Conservation (phyloP, 2,797 vertebrate genomes). For the Argentina silus region DNA sequence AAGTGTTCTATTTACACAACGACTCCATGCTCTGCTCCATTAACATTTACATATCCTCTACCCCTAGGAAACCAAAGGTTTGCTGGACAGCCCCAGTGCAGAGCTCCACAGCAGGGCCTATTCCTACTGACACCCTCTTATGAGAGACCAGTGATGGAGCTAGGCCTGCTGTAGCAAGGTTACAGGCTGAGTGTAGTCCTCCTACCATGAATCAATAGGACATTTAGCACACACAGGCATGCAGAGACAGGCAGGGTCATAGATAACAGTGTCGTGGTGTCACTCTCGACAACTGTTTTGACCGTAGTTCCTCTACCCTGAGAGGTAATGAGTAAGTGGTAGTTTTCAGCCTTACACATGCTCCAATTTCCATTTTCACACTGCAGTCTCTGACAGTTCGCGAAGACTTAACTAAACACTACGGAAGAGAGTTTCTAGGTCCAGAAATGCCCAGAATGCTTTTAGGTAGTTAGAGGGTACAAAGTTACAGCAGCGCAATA, state of each 20-base stretch:
- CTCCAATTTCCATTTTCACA: constrained; percentile 32
- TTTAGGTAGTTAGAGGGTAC: not conserved
- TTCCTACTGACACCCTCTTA: constrained; percentile 5
- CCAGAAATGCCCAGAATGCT: not conserved
- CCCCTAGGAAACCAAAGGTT: constrained; percentile 32
- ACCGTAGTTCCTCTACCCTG: constrained; percentile 28
- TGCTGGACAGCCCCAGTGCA: constrained; percentile 8
- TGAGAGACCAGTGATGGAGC: constrained; percentile 52
- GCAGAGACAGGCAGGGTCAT: constrained; percentile 45
- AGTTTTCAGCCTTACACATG: constrained; percentile 34
- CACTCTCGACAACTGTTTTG: constrained; percentile 28
- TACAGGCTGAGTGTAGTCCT: constrained; percentile 26
- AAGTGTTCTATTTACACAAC: constrained; percentile 47
- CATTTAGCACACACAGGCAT: constrained; percentile 41
- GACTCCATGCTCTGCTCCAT: constrained; percentile 47
- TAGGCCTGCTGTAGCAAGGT: constrained; percentile 44
- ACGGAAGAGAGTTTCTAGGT: not conserved
- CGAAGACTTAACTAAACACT: not conserved
- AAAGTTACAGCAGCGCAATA: constrained; percentile 13
- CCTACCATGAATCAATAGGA: constrained; percentile 56
- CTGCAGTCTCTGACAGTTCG: not conserved
- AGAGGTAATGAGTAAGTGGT: constrained; percentile 25
- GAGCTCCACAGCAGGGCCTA: constrained; percentile 21
- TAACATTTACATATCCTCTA: constrained; percentile 40
- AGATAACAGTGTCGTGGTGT: constrained; percentile 37